Evolutionary conservation across 2,797 vertebrate genomes (phyloP).

Genomic region (Peromyscus melanophrys): DNA sequence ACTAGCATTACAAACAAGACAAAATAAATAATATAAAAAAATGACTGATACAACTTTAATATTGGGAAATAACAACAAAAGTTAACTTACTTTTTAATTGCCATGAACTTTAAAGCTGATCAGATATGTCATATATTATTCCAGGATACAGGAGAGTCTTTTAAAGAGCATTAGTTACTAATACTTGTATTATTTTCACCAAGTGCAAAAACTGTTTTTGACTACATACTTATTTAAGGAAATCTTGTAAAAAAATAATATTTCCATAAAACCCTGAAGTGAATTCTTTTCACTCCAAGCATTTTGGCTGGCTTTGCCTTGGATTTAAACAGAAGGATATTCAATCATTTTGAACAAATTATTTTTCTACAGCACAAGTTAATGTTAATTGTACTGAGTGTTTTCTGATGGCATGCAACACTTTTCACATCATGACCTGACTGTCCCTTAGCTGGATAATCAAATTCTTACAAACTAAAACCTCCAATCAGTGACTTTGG

Average conservation of each 20-base stretch:
- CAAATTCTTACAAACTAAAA: not conserved
- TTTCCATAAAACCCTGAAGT: slow-evolving; percentile 70
- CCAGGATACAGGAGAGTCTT: not conserved
- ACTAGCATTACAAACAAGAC: slow-evolving; percentile 74
- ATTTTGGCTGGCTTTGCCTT: slow-evolving; percentile 51
- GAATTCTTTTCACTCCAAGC: slow-evolving; percentile 53
- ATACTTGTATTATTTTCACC: slow-evolving; percentile 52
- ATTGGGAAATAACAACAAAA: slow-evolving; percentile 43
- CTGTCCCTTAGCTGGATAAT: not conserved
- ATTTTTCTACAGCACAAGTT: slow-evolving; percentile 55
- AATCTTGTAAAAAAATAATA: slow-evolving; percentile 72
- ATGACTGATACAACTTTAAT: slow-evolving; percentile 71
- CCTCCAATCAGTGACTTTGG: not conserved
- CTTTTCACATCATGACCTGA: not conserved
- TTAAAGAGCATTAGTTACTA: not conserved
- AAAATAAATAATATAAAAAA: slow-evolving; percentile 76
- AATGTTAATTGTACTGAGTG: not conserved
- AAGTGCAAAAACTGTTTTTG: slow-evolving; percentile 68
- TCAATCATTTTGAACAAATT: slow-evolving; percentile 26
- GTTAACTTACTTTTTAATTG: slow-evolving; percentile 1
- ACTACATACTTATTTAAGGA: slow-evolving; percentile 74
- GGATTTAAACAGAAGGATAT: slow-evolving; percentile 52
- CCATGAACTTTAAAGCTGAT: slow-evolving; percentile 49
- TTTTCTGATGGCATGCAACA: slow-evolving; percentile 31
- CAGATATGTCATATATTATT: not conserved